Evolutionary conservation across 2,888 invertebrate species (phyloP).

Genomic region (Chrysolina haemoptera): DNA sequence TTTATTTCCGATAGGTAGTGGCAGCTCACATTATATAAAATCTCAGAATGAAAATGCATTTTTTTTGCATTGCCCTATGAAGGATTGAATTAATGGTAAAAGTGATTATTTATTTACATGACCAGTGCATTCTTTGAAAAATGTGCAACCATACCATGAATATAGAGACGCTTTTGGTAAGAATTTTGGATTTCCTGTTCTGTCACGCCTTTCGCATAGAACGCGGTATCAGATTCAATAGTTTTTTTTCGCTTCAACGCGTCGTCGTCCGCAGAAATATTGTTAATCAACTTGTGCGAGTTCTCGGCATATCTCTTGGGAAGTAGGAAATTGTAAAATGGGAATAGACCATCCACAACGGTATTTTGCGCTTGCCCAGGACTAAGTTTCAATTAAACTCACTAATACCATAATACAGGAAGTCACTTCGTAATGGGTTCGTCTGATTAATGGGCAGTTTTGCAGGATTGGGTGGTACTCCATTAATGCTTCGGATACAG

Average conservation of each 20-base stretch:
- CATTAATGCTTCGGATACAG: background rate
- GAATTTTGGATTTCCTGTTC: background rate
- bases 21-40: too few species aligned
- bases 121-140: background rate
- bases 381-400: conserved; percentile 30
- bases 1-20: too few species aligned
- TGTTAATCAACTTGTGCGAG: conserved; percentile 24
- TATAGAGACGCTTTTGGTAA: background rate
- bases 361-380: conserved; percentile 15
- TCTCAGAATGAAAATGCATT: too few species aligned
- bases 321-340: conserved; percentile 16
- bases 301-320: conserved; percentile 1
- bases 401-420: conserved; percentile 19
- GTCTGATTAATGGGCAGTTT: conserved; percentile 24
- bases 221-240: background rate
- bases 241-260: background rate
- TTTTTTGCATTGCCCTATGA: too few species aligned
- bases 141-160: background rate
- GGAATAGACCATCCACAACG: conserved; percentile 14
- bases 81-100: too few species aligned
- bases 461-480: background rate
- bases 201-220: conserved; percentile 5
- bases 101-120: too few species aligned
- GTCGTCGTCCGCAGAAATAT: conserved; percentile 16
- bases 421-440: conserved; percentile 7